phyloP scores from a whole-genome alignment of 2,888 invertebrate genomes.

The Stenchaetothrips biformis region DNA sequence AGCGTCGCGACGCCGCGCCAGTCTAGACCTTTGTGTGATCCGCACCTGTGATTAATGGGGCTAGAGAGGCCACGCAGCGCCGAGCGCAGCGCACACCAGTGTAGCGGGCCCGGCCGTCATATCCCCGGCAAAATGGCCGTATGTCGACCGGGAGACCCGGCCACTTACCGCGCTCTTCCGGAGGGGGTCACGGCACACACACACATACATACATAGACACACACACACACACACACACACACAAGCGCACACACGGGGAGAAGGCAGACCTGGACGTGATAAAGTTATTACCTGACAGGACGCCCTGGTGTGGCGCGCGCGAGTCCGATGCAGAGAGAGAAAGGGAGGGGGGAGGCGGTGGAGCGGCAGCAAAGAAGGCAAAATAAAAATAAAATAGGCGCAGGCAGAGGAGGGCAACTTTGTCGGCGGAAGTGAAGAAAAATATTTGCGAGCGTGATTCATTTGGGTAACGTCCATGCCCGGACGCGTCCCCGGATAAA shows the following conservation, averaged over 20 bases:
- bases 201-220: neutral
- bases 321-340: neutral
- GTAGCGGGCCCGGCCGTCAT: too few relatives aligned
- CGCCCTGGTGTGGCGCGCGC: neutral
- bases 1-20: constrained; percentile 8
- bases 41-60: constrained; percentile 18
- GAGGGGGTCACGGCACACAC: neutral
- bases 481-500: too few relatives aligned
- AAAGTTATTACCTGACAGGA: neutral
- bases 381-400: too few relatives aligned
- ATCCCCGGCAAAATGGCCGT: too few relatives aligned
- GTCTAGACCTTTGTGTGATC: constrained; percentile 10
- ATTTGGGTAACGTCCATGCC: too few relatives aligned
- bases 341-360: neutral
- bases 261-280: neutral
- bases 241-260: neutral
- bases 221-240: neutral
- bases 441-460: too few relatives aligned
- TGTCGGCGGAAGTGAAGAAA: too few relatives aligned
- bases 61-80: neutral
- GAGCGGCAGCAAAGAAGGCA: neutral
- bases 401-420: too few relatives aligned
- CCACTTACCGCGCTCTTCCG: too few relatives aligned
- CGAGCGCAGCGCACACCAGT: neutral
- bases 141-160: too few relatives aligned